Percentiles rank a stretch among this genome's conserved stretches.
phyloP scores from a whole-genome alignment of 1,140 invertebrate species.

The Trinorchestia longiramus region DNA sequence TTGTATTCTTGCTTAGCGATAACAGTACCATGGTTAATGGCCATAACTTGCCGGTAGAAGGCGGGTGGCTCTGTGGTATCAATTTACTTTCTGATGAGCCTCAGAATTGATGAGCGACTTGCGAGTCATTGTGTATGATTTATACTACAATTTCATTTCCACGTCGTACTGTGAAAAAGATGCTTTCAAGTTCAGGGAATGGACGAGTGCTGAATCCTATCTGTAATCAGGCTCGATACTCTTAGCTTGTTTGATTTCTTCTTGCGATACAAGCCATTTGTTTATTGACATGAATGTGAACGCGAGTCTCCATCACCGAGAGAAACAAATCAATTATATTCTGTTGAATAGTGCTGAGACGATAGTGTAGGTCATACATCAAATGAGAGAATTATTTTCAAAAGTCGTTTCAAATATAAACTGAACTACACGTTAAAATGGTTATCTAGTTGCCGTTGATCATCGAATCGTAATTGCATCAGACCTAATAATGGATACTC shows the following conservation, averaged over 20 bases:
- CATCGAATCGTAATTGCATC: not conserved
- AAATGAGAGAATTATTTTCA: not conserved
- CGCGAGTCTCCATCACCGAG: not conserved
- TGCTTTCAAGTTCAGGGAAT: not conserved
- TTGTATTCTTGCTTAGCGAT: slow-evolving; percentile 85
- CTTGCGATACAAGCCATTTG: not conserved
- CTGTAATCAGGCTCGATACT: not conserved
- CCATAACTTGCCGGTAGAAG: slow-evolving; percentile 82
- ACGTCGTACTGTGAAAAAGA: not conserved
- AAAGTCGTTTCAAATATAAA: not conserved
- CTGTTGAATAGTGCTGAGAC: not conserved
- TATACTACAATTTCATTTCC: not conserved
- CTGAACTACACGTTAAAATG: not conserved
- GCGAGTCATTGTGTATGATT: not conserved
- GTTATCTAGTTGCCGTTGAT: not conserved
- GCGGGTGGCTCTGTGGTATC: slow-evolving; percentile 73
- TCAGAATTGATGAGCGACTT: not conserved
- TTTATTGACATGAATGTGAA: not conserved
- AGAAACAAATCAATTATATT: not conserved
- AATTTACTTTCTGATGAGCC: not conserved
- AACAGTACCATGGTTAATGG: slow-evolving; percentile 86
- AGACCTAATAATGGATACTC: not conserved
- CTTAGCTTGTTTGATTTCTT: not conserved
- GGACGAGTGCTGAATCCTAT: not conserved
- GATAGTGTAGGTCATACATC: not conserved